Evolutionary conservation across 2,888 invertebrate species (phyloP).

Genomic region (Phortica okadai): DNA sequence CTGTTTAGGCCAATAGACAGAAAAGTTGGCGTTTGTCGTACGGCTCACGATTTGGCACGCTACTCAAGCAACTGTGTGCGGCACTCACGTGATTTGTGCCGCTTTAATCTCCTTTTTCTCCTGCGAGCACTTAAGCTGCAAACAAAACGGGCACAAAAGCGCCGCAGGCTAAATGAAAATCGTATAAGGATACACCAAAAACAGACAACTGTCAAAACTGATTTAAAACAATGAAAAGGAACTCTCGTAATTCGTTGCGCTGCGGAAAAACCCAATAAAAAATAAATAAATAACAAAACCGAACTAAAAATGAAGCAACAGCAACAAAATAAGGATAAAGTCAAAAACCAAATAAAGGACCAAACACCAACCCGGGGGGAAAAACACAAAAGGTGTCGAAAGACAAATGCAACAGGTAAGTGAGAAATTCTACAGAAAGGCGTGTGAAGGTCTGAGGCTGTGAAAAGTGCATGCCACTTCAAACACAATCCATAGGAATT

Average conservation of each 20-base stretch:
- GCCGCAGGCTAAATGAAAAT: conserved; percentile 64
- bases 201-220: conserved; percentile 63
- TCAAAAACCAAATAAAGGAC: conserved; percentile 17
- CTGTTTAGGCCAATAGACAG: not conserved
- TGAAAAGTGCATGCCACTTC: not conserved
- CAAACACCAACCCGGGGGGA: not conserved
- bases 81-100: not conserved
- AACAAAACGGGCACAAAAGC: conserved; percentile 54
- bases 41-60: conserved; percentile 57
- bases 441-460: too few species aligned
- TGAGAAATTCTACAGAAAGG: conserved; percentile 23
- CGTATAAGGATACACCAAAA: conserved; percentile 43
- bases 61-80: conserved; percentile 21
- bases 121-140: conserved; percentile 19
- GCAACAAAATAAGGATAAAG: not conserved
- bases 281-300: not conserved
- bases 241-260: conserved; percentile 26
- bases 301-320: not conserved
- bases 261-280: conserved; percentile 12
- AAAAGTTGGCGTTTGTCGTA: conserved; percentile 52
- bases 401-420: conserved; percentile 21
- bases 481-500: conserved; percentile 12
- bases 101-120: not conserved
- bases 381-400: conserved; percentile 13
- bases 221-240: conserved; percentile 35